Percentiles rank a stretch among this genome's conserved stretches.
These are phyloP conservation scores for Tetranychus truncatus DNA, from an alignment of 2,888 invertebrate genomes.

Conservation along the genomic window DNA sequence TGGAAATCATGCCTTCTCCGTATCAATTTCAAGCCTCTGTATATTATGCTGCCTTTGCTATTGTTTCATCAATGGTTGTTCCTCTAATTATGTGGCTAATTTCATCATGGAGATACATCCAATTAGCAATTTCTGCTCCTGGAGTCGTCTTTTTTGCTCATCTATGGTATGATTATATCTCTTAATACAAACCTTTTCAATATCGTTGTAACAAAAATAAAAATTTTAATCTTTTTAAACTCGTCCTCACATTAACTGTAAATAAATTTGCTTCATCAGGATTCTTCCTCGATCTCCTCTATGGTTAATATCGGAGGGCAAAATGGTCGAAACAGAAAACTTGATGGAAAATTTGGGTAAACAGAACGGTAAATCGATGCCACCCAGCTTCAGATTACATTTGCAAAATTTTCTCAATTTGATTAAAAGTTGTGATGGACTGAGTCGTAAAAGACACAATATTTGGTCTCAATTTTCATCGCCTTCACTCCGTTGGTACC, in stretches of 20 bases:
- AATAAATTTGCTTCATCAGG: not conserved
- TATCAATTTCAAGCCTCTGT: conserved; percentile 24
- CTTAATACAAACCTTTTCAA: conserved; percentile 2
- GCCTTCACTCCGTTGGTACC: conserved; percentile 19
- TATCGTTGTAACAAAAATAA: not conserved
- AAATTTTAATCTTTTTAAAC: not conserved
- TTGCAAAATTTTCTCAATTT: conserved; percentile 22
- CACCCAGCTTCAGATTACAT: conserved; percentile 24
- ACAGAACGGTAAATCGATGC: conserved; percentile 23
- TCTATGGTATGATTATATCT: conserved; percentile 23
- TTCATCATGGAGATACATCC: conserved; percentile 26
- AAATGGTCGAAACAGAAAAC: conserved; percentile 21
- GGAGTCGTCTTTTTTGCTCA: conserved; percentile 25
- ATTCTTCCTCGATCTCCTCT: conserved; percentile 20
- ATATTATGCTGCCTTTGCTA: conserved; percentile 20
- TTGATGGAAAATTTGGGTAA: conserved; percentile 22
- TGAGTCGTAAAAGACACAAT: conserved; percentile 6
- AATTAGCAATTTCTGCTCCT: conserved; percentile 25
- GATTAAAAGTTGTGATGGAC: conserved; percentile 16
- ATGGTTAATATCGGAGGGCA: conserved; percentile 21
- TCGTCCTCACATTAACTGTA: not conserved
- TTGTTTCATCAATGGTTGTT: conserved; percentile 21
- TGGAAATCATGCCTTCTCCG: conserved; percentile 25
- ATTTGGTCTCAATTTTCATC: conserved; percentile 17
- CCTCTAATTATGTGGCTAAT: conserved; percentile 25